A percentile compares a stretch with the other conserved stretches of the same genome.
Conservation (phyloP, 2,797 vertebrate species). For the Muraenolepis orangiensis region DNA sequence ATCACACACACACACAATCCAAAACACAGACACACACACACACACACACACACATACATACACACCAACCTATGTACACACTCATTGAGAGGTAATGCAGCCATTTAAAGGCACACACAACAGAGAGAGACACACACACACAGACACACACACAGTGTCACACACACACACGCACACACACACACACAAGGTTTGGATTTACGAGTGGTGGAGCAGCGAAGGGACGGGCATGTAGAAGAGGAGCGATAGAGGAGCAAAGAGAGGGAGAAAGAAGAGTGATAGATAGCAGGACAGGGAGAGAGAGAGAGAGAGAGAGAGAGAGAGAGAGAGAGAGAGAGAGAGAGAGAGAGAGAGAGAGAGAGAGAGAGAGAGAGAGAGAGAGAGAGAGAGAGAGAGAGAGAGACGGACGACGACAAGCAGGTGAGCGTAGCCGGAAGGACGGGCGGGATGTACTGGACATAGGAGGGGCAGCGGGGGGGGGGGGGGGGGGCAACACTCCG, state of each 20-base stretch:
- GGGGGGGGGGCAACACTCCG: constrained; percentile 46
- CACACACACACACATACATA: too few relatives aligned
- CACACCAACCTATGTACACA: too few relatives aligned
- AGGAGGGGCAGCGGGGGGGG: neutral
- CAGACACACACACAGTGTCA: constrained; percentile 4
- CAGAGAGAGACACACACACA: too few relatives aligned
- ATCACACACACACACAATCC: too few relatives aligned
- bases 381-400: neutral
- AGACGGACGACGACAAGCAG: neutral
- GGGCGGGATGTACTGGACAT: neutral
- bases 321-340: neutral
- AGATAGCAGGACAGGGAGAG: neutral
- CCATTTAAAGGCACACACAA: constrained; percentile 36
- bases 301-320: neutral
- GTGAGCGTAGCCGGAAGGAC: neutral
- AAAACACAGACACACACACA: too few relatives aligned
- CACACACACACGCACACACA: constrained; percentile 6
- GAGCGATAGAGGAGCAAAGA: neutral
- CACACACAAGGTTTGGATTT: constrained; percentile 53
- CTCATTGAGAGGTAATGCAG: too few relatives aligned
- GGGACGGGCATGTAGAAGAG: constrained; percentile 45
- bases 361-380: neutral
- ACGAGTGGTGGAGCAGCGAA: constrained; percentile 63
- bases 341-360: neutral
- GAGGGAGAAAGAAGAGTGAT: neutral